Evolutionary conservation across 2,797 vertebrate species (phyloP).

Genomic region (Buceros bicornis): DNA sequence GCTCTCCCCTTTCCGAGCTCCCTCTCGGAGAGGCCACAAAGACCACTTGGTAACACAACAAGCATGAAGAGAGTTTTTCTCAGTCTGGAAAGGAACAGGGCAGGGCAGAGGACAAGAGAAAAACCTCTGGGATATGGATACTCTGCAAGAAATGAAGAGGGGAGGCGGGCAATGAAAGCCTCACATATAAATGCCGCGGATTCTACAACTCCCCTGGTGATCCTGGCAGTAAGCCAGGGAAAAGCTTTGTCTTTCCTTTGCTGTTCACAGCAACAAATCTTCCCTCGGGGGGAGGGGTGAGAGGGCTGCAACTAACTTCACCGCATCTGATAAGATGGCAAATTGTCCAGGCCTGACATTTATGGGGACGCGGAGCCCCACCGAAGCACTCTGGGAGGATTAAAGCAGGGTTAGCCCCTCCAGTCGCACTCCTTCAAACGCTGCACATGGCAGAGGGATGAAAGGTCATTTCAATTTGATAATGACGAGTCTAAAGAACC

Average conservation of each 20-base stretch:
- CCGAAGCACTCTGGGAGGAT: slow-evolving; percentile 70
- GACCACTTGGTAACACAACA: not conserved
- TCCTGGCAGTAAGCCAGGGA: slow-evolving; percentile 74
- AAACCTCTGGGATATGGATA: not conserved
- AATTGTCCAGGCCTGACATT: slow-evolving; percentile 70
- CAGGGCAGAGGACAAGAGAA: not conserved
- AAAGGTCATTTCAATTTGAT: slow-evolving; percentile 54
- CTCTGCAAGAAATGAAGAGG: not conserved
- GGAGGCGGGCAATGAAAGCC: slow-evolving; percentile 56
- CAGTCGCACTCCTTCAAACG: slow-evolving; percentile 19
- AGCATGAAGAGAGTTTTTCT: not conserved
- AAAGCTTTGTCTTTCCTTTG: slow-evolving; percentile 75
- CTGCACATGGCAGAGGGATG: slow-evolving; percentile 62
- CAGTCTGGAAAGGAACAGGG: not conserved
- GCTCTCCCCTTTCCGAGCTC: not conserved
- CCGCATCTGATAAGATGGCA: slow-evolving; percentile 62
- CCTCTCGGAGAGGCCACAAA: not conserved
- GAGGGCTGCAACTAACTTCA: slow-evolving; percentile 40
- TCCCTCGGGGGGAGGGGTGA: slow-evolving; percentile 51
- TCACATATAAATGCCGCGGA: slow-evolving; percentile 75
- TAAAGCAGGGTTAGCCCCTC: slow-evolving; percentile 55
- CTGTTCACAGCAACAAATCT: slow-evolving; percentile 65
- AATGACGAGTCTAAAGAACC: slow-evolving; percentile 38
- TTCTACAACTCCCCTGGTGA: slow-evolving; percentile 73
- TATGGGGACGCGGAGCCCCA: slow-evolving; percentile 45